Evolutionary conservation across 2,888 invertebrate species (phyloP).

Genomic region (Drosophila fungiperda): DNA sequence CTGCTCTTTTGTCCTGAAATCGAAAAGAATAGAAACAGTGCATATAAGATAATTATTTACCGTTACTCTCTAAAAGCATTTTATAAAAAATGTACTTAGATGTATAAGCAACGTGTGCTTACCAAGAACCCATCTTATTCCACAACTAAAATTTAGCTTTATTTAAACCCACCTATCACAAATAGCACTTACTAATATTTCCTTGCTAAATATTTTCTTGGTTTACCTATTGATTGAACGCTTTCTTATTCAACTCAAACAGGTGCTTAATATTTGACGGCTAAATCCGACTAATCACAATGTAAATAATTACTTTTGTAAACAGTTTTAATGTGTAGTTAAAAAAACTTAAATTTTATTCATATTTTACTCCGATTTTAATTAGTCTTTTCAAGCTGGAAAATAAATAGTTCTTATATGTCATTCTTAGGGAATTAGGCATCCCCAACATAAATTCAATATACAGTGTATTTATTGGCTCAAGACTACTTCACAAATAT

Average conservation of each 20-base stretch:
- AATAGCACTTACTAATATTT: too few species aligned
- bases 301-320: not conserved
- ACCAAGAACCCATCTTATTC: not conserved
- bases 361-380: not conserved
- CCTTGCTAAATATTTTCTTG: too few species aligned
- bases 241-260: too few species aligned
- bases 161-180: not conserved
- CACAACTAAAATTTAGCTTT: not conserved
- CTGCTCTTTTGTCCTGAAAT: not conserved
- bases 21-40: not conserved
- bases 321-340: not conserved
- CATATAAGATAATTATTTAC: not conserved
- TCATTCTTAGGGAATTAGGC: not conserved
- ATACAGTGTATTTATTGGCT: not conserved
- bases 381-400: not conserved
- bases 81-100: not conserved
- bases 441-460: not conserved
- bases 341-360: not conserved
- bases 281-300: not conserved
- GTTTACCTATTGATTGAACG: too few species aligned
- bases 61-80: not conserved
- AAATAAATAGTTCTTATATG: too few species aligned
- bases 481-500: not conserved
- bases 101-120: not conserved
- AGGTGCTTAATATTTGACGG: not conserved